A percentile compares a stretch with the other conserved stretches of the same genome.
phyloP scores from a whole-genome alignment of 2,888 invertebrate genomes.

The Prionchulus punctatus region DNA sequence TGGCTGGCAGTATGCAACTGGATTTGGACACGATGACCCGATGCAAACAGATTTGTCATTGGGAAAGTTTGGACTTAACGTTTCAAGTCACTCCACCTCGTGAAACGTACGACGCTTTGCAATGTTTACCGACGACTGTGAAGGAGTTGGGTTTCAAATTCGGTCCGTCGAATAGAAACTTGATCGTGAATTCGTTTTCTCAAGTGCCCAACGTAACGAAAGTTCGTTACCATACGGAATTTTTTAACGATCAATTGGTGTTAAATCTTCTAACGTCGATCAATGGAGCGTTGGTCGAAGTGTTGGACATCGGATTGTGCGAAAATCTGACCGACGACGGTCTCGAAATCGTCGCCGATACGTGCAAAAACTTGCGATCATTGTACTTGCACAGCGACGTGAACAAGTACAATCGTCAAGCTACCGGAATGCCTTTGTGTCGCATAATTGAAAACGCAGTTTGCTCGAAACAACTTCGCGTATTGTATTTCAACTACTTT shows the following conservation, averaged over 20 bases:
- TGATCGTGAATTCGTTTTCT: constrained; percentile 2
- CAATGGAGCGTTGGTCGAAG: neutral
- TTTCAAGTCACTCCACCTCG: constrained; percentile 8
- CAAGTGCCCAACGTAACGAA: neutral
- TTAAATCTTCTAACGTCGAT: neutral
- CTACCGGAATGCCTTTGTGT: constrained; percentile 4
- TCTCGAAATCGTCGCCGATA: neutral
- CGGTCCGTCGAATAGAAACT: constrained; percentile 8
- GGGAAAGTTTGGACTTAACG: neutral
- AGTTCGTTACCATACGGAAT: constrained; percentile 8
- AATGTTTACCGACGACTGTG: neutral
- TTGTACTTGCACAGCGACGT: constrained; percentile 8
- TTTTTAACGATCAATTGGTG: constrained; percentile 7
- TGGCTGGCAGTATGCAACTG: neutral
- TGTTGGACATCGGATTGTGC: constrained; percentile 7
- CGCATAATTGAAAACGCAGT: neutral
- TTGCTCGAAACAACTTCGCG: neutral
- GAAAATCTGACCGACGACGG: constrained; percentile 8
- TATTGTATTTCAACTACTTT: constrained; percentile 9
- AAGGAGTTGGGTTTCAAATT: neutral
- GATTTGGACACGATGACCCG: neutral
- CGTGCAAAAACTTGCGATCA: neutral
- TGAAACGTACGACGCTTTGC: constrained; percentile 9
- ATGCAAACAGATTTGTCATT: neutral
- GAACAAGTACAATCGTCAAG: constrained; percentile 5